A percentile compares a stretch with the other conserved stretches of the same genome.
Evolutionary conservation across 2,797 vertebrate species (phyloP).

Genomic region (Scomberomorus guttatus): DNA sequence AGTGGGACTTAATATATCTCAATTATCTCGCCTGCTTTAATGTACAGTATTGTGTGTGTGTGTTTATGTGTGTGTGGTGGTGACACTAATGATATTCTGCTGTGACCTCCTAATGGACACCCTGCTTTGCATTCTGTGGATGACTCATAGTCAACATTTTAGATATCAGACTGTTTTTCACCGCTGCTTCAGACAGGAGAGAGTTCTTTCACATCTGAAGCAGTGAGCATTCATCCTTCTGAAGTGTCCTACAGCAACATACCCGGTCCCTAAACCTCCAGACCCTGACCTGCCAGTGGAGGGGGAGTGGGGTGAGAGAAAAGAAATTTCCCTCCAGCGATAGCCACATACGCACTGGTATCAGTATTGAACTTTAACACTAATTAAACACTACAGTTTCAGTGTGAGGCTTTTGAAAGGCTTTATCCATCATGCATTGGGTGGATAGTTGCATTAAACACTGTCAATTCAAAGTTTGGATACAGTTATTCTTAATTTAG

Average conservation of each 20-base stretch:
- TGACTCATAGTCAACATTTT: constrained; percentile 21
- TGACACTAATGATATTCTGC: constrained; percentile 28
- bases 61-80: constrained; percentile 11
- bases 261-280: not conserved
- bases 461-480: constrained; percentile 30
- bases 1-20: constrained; percentile 27
- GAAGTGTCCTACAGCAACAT: not conserved
- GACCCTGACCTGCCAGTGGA: not conserved
- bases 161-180: constrained; percentile 7
- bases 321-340: not conserved
- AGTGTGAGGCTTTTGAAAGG: not conserved
- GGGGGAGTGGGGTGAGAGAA: too few relatives aligned
- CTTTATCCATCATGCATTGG: constrained; percentile 8
- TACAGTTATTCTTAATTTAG: constrained; percentile 37
- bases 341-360: not conserved
- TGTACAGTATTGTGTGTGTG: not conserved
- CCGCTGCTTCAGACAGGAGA: not conserved
- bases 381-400: constrained; percentile 11
- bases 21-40: constrained; percentile 39
- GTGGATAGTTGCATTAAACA: not conserved
- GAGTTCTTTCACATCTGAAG: not conserved
- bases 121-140: constrained; percentile 23
- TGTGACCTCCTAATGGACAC: constrained; percentile 25
- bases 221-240: not conserved
- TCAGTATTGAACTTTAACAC: constrained; percentile 22